Conservation (phyloP, 2,888 invertebrate genomes). For the Priocnemis perturbator region DNA sequence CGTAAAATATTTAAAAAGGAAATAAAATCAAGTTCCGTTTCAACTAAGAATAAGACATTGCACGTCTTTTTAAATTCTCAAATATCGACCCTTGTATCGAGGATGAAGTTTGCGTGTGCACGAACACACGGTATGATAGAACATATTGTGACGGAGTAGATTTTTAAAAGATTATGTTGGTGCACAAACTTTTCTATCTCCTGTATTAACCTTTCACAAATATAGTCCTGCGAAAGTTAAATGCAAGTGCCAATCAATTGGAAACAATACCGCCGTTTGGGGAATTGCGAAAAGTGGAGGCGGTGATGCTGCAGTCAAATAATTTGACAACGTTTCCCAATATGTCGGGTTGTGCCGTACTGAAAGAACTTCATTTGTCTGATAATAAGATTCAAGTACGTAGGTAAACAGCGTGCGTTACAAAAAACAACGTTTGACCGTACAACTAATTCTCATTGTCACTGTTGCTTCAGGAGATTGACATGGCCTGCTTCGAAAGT, state of each 20-base stretch:
- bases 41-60: no score
- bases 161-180: no score
- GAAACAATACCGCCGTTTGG: constrained; percentile 82
- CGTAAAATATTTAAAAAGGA: no score
- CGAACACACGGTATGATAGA: not conserved
- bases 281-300: constrained; percentile 84
- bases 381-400: constrained; percentile 87
- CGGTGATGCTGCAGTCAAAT: constrained; percentile 89
- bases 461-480: constrained; percentile 79
- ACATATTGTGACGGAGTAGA: not conserved
- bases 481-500: constrained; percentile 83
- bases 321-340: constrained; percentile 85
- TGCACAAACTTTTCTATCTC: not conserved
- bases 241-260: constrained; percentile 85
- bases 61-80: no score
- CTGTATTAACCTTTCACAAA: constrained; percentile 39
- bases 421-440: not conserved
- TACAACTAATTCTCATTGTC: not conserved
- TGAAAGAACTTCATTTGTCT: constrained; percentile 89
- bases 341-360: constrained; percentile 84
- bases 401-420: constrained; percentile 36
- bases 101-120: not conserved
- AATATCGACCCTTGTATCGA: not conserved
- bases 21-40: no score
- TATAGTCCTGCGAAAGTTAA: constrained; percentile 83